Percentiles rank a stretch among this genome's conserved stretches.
phyloP scores from a whole-genome alignment of 2,888 invertebrate genomes.

The Tetanocera ferruginea region DNA sequence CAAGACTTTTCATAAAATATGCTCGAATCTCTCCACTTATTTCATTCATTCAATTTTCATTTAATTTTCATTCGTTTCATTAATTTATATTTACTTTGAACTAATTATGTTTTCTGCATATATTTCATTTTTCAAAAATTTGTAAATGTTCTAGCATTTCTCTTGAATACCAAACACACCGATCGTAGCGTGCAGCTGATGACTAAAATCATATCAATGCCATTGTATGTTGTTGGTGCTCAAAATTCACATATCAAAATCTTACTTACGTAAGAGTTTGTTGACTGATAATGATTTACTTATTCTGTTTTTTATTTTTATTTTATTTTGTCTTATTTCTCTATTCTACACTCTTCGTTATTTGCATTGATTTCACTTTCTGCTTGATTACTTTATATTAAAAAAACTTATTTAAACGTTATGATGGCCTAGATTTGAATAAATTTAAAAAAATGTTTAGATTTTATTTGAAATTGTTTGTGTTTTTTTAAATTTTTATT shows the following conservation, averaged over 20 bases:
- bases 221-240: background rate
- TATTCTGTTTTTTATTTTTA: background rate
- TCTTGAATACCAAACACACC: no score
- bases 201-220: no score
- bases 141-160: no score
- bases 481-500: background rate
- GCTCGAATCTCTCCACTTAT: no score
- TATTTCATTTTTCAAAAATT: no score
- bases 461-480: background rate
- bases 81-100: no score
- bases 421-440: slow-evolving; percentile 19
- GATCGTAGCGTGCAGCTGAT: no score
- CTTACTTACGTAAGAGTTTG: slow-evolving; percentile 1
- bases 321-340: background rate
- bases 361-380: background rate
- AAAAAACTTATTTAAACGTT: background rate
- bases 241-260: background rate
- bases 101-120: no score
- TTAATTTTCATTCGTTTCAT: no score
- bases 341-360: background rate
- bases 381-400: background rate
- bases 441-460: background rate
- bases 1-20: no score
- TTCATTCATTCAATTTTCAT: no score
- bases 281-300: slow-evolving; percentile 16